A percentile compares a stretch with the other conserved stretches of the same genome.
Conservation (phyloP, 2,113 vertebrate genomes). For the Chaetodon trifascialis region DNA sequence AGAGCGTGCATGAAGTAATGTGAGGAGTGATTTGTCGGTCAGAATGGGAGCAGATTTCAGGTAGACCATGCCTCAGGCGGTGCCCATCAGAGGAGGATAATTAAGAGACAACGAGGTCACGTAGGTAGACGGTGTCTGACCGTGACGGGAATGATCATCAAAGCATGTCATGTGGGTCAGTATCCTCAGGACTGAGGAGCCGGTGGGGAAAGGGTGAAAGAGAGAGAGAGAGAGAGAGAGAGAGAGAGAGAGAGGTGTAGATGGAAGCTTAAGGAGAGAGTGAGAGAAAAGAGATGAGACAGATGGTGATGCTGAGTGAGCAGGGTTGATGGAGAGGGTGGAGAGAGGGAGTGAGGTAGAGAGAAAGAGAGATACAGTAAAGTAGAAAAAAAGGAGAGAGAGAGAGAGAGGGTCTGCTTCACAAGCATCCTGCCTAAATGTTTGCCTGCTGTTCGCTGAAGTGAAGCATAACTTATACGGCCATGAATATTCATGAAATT, state of each 20-base stretch:
- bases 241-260: slow-evolving; percentile 35
- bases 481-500: slow-evolving; percentile 80
- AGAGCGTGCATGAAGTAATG: slow-evolving; percentile 56
- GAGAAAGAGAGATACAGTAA: background rate
- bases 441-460: slow-evolving; percentile 74
- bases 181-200: slow-evolving; percentile 51
- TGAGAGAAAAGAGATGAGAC: slow-evolving; percentile 58
- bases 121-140: slow-evolving; percentile 61
- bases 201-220: background rate
- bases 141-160: slow-evolving; percentile 73
- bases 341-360: slow-evolving; percentile 6
- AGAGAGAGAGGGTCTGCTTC: slow-evolving; percentile 34
- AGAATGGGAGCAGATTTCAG: slow-evolving; percentile 56
- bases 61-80: slow-evolving; percentile 58
- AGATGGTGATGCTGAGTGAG: slow-evolving; percentile 72
- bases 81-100: slow-evolving; percentile 68
- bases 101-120: slow-evolving; percentile 71
- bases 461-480: slow-evolving; percentile 67
- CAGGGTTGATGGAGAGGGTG: slow-evolving; percentile 52
- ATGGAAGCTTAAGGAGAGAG: slow-evolving; percentile 26
- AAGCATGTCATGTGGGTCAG: slow-evolving; percentile 65
- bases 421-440: slow-evolving; percentile 65
- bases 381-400: background rate
- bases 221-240: slow-evolving; percentile 37
- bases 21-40: slow-evolving; percentile 60